Conservation (phyloP, 2,113 vertebrate genomes). For the Xyrauchen texanus region DNA sequence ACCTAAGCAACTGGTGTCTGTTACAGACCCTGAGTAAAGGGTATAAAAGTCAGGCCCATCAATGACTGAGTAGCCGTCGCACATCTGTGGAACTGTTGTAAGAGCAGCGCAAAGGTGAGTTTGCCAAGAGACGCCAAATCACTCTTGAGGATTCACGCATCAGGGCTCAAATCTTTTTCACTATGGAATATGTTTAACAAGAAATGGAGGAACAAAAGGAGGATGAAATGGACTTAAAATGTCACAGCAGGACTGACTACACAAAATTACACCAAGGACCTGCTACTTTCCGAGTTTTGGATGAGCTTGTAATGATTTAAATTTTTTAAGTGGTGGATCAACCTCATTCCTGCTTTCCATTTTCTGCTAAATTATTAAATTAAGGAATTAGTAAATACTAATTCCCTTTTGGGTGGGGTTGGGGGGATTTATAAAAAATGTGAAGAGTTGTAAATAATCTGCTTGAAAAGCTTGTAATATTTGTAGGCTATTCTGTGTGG, state of each 20-base stretch:
- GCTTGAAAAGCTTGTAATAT: no score
- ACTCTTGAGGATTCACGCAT: slow-evolving; percentile 4
- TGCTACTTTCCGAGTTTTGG: slow-evolving; percentile 25
- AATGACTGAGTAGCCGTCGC: slow-evolving; percentile 29
- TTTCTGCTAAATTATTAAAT: no score
- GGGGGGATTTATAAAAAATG: no score
- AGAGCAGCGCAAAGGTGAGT: slow-evolving; percentile 59
- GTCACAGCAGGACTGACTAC: slow-evolving; percentile 8
- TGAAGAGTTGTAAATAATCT: no score
- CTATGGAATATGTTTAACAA: slow-evolving; percentile 51
- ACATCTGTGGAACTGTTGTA: slow-evolving; percentile 50
- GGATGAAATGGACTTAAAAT: slow-evolving; percentile 49
- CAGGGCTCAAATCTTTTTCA: background rate
- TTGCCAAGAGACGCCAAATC: background rate
- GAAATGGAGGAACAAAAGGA: slow-evolving; percentile 35
- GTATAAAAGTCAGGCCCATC: slow-evolving; percentile 52
- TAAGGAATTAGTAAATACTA: no score
- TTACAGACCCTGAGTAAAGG: slow-evolving; percentile 47
- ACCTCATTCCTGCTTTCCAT: background rate
- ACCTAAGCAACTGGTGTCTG: slow-evolving; percentile 58
- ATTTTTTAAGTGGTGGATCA: background rate
- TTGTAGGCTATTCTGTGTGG: no score
- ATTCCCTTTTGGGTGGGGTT: no score
- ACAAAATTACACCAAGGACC: slow-evolving; percentile 35
- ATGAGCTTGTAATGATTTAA: slow-evolving; percentile 8